A percentile compares a stretch with the other conserved stretches of the same genome.
phyloP scores from a whole-genome alignment of 1,140 invertebrate genomes.

The Chlorops oryzae region DNA sequence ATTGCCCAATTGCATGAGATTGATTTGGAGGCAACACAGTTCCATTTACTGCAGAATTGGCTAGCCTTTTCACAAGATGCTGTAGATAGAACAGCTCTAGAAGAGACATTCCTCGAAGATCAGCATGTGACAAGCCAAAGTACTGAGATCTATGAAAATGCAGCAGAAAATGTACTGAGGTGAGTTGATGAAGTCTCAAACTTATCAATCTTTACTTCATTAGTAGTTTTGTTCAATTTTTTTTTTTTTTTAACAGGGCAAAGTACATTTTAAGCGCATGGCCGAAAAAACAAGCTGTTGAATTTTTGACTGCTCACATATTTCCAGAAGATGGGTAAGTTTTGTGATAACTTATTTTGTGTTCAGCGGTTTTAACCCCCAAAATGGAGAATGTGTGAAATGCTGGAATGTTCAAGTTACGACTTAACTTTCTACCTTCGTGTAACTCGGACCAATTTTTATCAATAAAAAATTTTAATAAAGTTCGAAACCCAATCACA shows the following conservation, averaged over 20 bases:
- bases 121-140: slow-evolving; percentile 22
- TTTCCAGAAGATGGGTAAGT: slow-evolving; percentile 38
- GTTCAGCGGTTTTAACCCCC: background rate
- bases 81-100: slow-evolving; percentile 27
- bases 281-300: slow-evolving; percentile 29
- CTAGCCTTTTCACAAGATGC: slow-evolving; percentile 34
- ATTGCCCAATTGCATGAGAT: slow-evolving; percentile 49
- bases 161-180: slow-evolving; percentile 36
- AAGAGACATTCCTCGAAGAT: slow-evolving; percentile 43
- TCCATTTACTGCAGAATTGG: slow-evolving; percentile 39
- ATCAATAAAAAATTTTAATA: no score
- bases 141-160: slow-evolving; percentile 12
- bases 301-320: slow-evolving; percentile 34
- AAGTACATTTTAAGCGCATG: slow-evolving; percentile 41
- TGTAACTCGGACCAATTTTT: no score
- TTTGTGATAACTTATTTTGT: background rate
- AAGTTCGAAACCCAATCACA: no score
- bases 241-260: slow-evolving; percentile 23
- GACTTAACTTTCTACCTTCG: no score
- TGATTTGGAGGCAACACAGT: slow-evolving; percentile 32
- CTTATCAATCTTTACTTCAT: background rate
- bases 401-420: no score
- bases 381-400: no score
- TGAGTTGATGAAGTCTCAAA: no score
- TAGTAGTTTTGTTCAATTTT: background rate